Evolutionary conservation across 2,797 vertebrate genomes (phyloP), one percentile per base, ranked within the genome.

Genomic region (Morus bassanus): DNA sequence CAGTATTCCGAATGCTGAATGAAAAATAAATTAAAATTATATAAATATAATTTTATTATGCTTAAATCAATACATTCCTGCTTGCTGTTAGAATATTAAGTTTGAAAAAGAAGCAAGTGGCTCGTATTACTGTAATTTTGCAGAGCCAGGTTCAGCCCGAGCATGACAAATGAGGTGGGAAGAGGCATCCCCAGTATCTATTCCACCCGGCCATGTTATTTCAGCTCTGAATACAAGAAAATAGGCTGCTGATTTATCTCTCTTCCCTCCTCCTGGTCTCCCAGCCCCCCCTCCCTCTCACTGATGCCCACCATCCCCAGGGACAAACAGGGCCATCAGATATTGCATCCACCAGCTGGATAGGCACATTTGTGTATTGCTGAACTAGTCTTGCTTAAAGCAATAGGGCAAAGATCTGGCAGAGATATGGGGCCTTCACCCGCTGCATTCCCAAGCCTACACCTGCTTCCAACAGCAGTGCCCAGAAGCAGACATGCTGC

Each of bases 11-110:
- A 87, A 80, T 46, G 43, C 37, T 56, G 82, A 96, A 82, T 48
- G 80, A 57, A 79, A 97, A 92, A 51, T n/a, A 85, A 77, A 83
- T 93, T 64, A 74, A 63, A 91, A 88, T 85, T 80, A 69, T 39
- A 73, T n/a, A 88, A 76, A 79, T 77, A 90, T 10, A 50, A 59
- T 70, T 77, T 67, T 88, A n/a, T 70, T 92, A 63, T 23, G 72
- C 65, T 39, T 89, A n/a, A 78, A 86, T 85, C 73, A 78, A 79
- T 37, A 88, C 6, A 7, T 30, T 72, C 73, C 54, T 83, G 41
- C n/a, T 63, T 56, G 89, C 78, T 60, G 88, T 16, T 83, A 61
- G 65, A 93, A 80, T 68, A 61, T 18, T 88, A 54, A 39, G 48
- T 74, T 61, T 60, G 77, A 54, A 72, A 85, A 72, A 72, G 75